Base-by-base conservation (phyloP, 2,888 invertebrate species). In the Athrips mouffetella region DNA sequence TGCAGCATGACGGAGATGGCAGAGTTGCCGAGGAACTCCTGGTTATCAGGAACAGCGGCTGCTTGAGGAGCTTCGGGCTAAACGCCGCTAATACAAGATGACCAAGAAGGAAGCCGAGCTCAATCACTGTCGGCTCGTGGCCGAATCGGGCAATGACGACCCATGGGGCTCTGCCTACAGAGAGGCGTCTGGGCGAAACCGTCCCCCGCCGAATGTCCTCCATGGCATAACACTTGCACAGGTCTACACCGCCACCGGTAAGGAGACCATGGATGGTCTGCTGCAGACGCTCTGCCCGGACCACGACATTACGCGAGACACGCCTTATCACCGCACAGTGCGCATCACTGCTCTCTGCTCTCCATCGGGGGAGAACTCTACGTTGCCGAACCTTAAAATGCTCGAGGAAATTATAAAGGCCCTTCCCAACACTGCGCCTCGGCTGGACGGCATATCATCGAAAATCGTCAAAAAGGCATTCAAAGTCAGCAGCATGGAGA, bases 261-360 rank as follows among this genome's bases (percentile, higher is more conserved):
- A n/a, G n/a, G n/a, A n/a, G n/a, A n/a, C n/a, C n/a, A n/a, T n/a
- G n/a, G n/a, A n/a, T n/a, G n/a, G n/a, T n/a, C n/a, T n/a, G n/a
- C n/a, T n/a, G n/a, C n/a, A n/a, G n/a, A n/a, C n/a, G n/a, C n/a
- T n/a, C n/a, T n/a, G n/a, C n/a, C n/a, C n/a, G n/a, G n/a, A n/a
- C n/a, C n/a, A n/a, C n/a, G n/a, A n/a, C n/a, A n/a, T n/a, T n/a
- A n/a, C n/a, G n/a, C n/a, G n/a, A n/a, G n/a, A 70, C 47, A 21
- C 60, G 0, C n/a, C 3, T 0, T 60, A 63, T 11, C 70, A 70
- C 42, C 1, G 40, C 1, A 31, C 37, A 7, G 58, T 70, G 1
- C 50, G 64, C 0, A 0, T 57, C 0, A 23, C 35, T 11, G 66
- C 65, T 0, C 50, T 60, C 3, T 51, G 52, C 21, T 5, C 45